These are phyloP conservation scores for Dicycla oo DNA, from an alignment of 2,888 invertebrate genomes.

Conservation along the genomic window DNA sequence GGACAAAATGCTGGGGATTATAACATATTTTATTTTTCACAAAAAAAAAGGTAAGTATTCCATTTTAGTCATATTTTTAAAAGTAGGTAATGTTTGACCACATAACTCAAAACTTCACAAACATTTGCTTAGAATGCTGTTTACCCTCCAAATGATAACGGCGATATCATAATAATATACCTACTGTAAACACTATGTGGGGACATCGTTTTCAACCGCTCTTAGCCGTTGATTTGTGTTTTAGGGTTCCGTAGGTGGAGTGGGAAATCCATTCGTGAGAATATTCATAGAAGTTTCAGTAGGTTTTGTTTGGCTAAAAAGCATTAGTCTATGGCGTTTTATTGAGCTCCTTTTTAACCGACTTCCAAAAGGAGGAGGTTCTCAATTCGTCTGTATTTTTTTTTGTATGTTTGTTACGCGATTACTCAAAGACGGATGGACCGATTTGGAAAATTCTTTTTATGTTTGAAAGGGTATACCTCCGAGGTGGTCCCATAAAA, in stretches of 20 bases:
- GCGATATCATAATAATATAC: conserved; percentile 41
- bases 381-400: too few relatives aligned
- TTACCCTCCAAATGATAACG: conserved; percentile 39
- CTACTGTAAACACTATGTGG: conserved; percentile 35
- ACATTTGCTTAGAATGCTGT: conserved; percentile 17
- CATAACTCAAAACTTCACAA: conserved; percentile 3
- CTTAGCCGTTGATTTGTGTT: conserved; percentile 48
- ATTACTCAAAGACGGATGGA: too few relatives aligned
- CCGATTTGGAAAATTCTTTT: too few relatives aligned
- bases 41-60: too few relatives aligned
- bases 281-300: not conserved
- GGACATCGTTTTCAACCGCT: conserved; percentile 58
- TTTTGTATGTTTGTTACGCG: too few relatives aligned
- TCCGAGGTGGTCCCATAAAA: too few relatives aligned
- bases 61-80: too few relatives aligned
- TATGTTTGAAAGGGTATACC: too few relatives aligned
- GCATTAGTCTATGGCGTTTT: not conserved
- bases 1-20: too few relatives aligned
- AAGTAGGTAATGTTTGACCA: not conserved
- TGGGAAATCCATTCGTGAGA: not conserved
- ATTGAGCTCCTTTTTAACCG: too few relatives aligned
- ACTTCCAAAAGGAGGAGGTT: too few relatives aligned
- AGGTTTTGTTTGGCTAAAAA: not conserved
- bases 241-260: conserved; percentile 33
- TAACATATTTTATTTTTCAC: too few relatives aligned